Conservation (phyloP, 2,888 invertebrate species). For the Volucella bombylans region DNA sequence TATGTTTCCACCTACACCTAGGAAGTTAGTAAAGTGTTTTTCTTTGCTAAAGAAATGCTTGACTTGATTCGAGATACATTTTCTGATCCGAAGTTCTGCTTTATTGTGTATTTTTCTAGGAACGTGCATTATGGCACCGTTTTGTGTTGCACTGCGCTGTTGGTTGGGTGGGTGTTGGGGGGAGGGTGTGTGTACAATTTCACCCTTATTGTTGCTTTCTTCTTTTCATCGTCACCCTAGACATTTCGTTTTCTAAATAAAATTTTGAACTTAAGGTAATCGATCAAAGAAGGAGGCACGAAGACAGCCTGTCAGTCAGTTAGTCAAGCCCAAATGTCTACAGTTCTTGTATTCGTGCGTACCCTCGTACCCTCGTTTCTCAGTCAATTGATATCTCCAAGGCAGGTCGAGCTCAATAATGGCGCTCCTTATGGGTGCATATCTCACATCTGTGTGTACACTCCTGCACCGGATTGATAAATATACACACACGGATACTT, state of each 20-base stretch:
- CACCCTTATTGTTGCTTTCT: slow-evolving; percentile 30
- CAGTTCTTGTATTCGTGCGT: too few relatives aligned
- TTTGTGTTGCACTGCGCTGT: background rate
- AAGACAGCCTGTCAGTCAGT: slow-evolving; percentile 49
- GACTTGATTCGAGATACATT: slow-evolving; percentile 45
- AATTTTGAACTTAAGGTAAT: slow-evolving; percentile 57
- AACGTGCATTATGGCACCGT: background rate
- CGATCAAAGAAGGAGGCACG: slow-evolving; percentile 51
- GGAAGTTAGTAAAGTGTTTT: slow-evolving; percentile 37
- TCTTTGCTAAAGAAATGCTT: slow-evolving; percentile 50
- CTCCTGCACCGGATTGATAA: slow-evolving; percentile 32
- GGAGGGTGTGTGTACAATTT: background rate
- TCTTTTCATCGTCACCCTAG: background rate
- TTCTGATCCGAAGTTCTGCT: slow-evolving; percentile 36
- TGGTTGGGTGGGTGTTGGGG: background rate
- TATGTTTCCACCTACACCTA: slow-evolving; percentile 27
- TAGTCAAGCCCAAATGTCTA: slow-evolving; percentile 3
- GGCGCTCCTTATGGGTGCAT: slow-evolving; percentile 54
- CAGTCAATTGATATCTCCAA: slow-evolving; percentile 64
- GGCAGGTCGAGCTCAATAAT: slow-evolving; percentile 37
- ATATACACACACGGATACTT: slow-evolving; percentile 6
- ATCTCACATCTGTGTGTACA: slow-evolving; percentile 66
- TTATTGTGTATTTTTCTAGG: background rate
- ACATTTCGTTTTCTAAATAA: slow-evolving; percentile 44
- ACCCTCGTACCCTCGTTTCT: slow-evolving; percentile 18